Evolutionary conservation across 2,113 vertebrate genomes (phyloP), one percentile per base, ranked within the genome.

Genomic region (Alectura lathami): DNA sequence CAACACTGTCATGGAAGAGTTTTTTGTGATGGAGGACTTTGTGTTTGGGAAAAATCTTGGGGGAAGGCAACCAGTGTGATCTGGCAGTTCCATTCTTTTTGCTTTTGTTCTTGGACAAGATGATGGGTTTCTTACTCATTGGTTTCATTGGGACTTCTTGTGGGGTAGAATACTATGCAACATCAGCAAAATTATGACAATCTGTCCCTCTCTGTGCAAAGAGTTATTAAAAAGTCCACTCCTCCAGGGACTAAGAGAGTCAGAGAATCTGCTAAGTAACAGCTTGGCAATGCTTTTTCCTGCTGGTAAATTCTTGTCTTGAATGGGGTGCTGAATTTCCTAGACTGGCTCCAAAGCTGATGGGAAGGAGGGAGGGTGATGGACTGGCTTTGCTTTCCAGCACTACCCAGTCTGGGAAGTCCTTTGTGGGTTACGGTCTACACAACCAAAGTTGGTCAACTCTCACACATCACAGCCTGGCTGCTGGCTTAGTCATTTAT

Each of bases 131-230:
- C 30, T 89, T 76, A 53, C 42, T 91, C 75, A 56, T 47, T 83
- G 38, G 23, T 75, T 95, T 81, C 91, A 75, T 5, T 42, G 86
- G 76, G 83, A 86, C 68, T 81, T 95, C 84, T 91, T 96, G 94
- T 90, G 95, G 88, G 92, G 68, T 91, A 80, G 80, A 91, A 59
- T 38, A 14, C 53, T 77, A 3, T 15, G 30, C n/a, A 90, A 34
- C 54, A 51, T 74, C 59, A 47, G 45, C 47, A 73, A 54, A 70
- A 13, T 83, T 68, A 47, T 5, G 63, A n/a, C 32, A 81, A 24
- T 83, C 64, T 72, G 53, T 4, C 69, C 60, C 51, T 91, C 68
- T 17, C 34, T 48, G 29, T 75, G 48, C 40, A 53, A 74, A 59
- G 43, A 64, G 68, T 56, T 88, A 75, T 47, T 88, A 59, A 57